phyloP scores from a whole-genome alignment of 1,140 invertebrate species.

The Papilio xuthus region DNA sequence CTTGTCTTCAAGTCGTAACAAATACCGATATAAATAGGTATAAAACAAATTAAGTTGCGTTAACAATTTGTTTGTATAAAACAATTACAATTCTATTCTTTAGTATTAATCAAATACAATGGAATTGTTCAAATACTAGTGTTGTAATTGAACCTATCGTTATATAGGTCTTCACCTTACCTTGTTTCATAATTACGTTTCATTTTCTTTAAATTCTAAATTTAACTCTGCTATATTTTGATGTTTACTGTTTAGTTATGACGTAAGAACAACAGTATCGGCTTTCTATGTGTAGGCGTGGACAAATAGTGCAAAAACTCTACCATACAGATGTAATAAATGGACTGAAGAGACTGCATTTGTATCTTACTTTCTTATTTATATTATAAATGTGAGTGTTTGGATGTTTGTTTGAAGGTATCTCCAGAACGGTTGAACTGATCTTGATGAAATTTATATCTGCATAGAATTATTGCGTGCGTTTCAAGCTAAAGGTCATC shows the following conservation, averaged over 20 bases:
- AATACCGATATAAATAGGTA: background rate
- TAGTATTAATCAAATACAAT: background rate
- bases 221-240: background rate
- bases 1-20: background rate
- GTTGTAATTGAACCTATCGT: background rate
- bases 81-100: background rate
- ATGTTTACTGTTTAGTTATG: conserved; percentile 5
- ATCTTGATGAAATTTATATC: too few species aligned
- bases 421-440: too few species aligned
- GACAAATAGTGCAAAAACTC: background rate
- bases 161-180: conserved; percentile 10
- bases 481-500: too few species aligned
- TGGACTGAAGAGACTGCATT: background rate
- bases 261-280: background rate
- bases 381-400: too few species aligned
- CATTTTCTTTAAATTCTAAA: background rate
- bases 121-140: conserved; percentile 3
- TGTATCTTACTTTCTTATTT: too few species aligned
- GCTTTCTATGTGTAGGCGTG: background rate
- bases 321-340: background rate
- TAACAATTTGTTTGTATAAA: background rate
- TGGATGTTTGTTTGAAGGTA: too few species aligned
- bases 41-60: background rate
- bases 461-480: too few species aligned
- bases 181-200: background rate